Percentiles rank a stretch among this genome's conserved stretches.
phyloP scores from a whole-genome alignment of 1,140 invertebrate genomes.

The Cydia splendana region DNA sequence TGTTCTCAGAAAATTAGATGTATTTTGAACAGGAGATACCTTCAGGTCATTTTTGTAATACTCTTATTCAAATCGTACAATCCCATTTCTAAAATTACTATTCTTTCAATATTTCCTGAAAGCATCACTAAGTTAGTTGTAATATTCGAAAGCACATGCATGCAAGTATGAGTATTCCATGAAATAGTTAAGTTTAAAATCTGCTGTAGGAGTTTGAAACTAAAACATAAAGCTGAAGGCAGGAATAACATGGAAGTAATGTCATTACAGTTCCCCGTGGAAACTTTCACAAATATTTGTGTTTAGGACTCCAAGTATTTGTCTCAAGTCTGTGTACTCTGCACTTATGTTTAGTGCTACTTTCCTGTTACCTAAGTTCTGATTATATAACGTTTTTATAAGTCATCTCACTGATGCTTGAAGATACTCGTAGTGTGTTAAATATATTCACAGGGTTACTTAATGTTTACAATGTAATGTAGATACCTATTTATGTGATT shows the following conservation, averaged over 20 bases:
- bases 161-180: neutral
- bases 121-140: neutral
- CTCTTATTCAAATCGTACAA: neutral
- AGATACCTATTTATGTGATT: too few species aligned
- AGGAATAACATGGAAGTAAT: conserved; percentile 5
- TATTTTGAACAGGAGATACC: too few species aligned
- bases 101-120: neutral
- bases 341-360: neutral
- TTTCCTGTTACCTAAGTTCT: neutral
- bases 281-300: neutral
- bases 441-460: too few species aligned
- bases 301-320: conserved; percentile 3
- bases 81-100: neutral
- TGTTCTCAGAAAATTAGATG: too few species aligned
- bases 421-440: too few species aligned
- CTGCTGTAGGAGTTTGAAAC: neutral
- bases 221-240: neutral
- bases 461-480: too few species aligned
- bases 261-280: neutral
- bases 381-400: too few species aligned
- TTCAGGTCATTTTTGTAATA: neutral
- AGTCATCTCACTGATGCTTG: too few species aligned
- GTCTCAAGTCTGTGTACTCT: neutral
- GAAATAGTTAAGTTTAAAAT: neutral
- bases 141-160: neutral